Percentiles rank a stretch among this genome's conserved stretches.
phyloP scores from a whole-genome alignment of 2,113 vertebrate species.

The Ceyx cyanopectus region DNA sequence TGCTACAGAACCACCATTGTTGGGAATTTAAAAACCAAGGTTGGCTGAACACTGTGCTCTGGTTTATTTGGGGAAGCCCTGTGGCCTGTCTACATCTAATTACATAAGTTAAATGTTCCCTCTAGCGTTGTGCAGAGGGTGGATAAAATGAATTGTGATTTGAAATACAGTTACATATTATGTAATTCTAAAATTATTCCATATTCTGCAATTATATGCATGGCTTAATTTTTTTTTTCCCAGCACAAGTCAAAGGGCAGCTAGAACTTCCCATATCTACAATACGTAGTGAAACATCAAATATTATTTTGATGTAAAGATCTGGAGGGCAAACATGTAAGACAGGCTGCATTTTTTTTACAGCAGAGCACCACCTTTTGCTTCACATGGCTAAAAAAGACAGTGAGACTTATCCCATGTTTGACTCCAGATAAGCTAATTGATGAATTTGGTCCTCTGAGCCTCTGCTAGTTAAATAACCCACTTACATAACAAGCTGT shows the following conservation, averaged over 20 bases:
- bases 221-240: background rate
- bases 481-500: conserved; percentile 19
- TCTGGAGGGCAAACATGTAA: background rate
- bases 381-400: background rate
- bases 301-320: background rate
- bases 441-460: background rate
- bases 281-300: background rate
- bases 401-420: background rate
- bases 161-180: background rate
- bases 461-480: conserved; percentile 35
- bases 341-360: background rate
- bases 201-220: background rate
- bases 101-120: background rate
- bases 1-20: background rate
- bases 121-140: background rate
- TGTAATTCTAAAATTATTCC: conserved; percentile 27
- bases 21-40: background rate
- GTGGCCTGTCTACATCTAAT: background rate
- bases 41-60: background rate
- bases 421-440: background rate
- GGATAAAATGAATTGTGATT: background rate
- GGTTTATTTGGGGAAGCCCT: background rate
- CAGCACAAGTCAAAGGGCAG: conserved; percentile 4
- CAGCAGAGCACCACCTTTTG: background rate
- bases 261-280: background rate